These are phyloP conservation scores for Plestiodon gilberti DNA, from an alignment of 2,113 vertebrate genomes.

Conservation along the genomic window DNA sequence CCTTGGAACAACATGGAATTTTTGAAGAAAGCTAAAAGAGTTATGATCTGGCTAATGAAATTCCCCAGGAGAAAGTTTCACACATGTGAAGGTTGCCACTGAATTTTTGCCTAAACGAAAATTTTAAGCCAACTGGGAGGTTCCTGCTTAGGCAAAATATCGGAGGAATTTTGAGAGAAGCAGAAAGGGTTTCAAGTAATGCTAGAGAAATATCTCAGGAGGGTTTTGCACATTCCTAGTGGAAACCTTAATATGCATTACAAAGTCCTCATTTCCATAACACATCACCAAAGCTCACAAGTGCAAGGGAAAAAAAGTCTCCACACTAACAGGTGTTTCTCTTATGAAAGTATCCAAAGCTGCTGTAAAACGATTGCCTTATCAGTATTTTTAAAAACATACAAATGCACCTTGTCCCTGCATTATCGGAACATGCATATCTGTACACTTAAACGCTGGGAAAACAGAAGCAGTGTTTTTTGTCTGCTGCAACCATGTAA, in stretches of 20 bases:
- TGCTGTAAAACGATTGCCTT: not conserved
- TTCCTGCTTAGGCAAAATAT: not conserved
- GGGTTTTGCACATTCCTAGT: too few species aligned
- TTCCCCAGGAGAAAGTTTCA: not conserved
- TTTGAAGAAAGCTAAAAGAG: not conserved
- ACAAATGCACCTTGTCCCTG: not conserved
- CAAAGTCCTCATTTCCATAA: not conserved
- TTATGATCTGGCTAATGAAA: not conserved
- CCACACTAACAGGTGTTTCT: not conserved
- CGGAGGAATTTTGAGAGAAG: not conserved
- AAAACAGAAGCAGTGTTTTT: not conserved
- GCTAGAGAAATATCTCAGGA: not conserved
- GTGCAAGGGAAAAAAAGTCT: not conserved
- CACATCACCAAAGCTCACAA: not conserved
- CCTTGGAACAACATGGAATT: not conserved
- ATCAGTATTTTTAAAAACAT: not conserved
- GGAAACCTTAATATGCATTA: not conserved
- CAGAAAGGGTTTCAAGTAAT: not conserved
- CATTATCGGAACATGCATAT: not conserved
- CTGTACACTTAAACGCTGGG: not conserved
- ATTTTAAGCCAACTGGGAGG: not conserved
- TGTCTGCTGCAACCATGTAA: not conserved
- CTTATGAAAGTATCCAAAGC: not conserved
- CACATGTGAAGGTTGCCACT: not conserved
- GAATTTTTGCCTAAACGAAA: not conserved